These are phyloP conservation scores for Drosophila simulans DNA, from an alignment of 1,140 invertebrate genomes.

Conservation along the genomic window DNA sequence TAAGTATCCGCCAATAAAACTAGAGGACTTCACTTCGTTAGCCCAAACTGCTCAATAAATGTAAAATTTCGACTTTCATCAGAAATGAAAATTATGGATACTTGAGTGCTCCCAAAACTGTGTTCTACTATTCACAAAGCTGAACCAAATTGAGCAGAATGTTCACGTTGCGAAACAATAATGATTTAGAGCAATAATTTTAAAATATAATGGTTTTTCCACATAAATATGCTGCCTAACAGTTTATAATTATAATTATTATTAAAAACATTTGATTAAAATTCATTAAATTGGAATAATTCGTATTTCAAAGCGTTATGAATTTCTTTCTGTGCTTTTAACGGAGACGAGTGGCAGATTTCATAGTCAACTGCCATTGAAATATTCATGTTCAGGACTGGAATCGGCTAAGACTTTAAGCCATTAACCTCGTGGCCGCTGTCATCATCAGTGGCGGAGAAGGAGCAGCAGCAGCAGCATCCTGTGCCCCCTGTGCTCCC, in stretches of 20 bases:
- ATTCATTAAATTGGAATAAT: background rate
- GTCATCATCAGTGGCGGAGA: conserved; percentile 40
- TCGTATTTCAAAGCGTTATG: too few species aligned
- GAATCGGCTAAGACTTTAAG: conserved; percentile 60
- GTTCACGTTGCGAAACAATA: conserved; percentile 3
- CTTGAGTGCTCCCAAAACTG: conserved; percentile 30
- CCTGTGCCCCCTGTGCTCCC: conserved; percentile 7
- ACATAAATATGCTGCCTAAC: too few species aligned
- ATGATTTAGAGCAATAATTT: background rate
- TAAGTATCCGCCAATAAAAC: conserved; percentile 37
- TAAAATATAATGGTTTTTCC: too few species aligned
- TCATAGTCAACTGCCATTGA: conserved; percentile 60
- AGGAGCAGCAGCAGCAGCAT: background rate
- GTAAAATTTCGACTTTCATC: conserved; percentile 37
- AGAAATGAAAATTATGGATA: conserved; percentile 35
- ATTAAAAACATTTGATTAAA: background rate
- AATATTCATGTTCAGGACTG: conserved; percentile 57
- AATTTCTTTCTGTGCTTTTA: conserved; percentile 7
- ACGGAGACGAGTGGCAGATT: conserved; percentile 36
- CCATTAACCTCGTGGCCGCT: conserved; percentile 65
- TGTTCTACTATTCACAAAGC: conserved; percentile 33
- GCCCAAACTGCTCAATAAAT: conserved; percentile 44
- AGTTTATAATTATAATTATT: background rate
- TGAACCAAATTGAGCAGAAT: conserved; percentile 24
- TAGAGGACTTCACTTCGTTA: conserved; percentile 33